phyloP scores from a whole-genome alignment of 2,113 vertebrate genomes.

The Seriola dumerili region DNA sequence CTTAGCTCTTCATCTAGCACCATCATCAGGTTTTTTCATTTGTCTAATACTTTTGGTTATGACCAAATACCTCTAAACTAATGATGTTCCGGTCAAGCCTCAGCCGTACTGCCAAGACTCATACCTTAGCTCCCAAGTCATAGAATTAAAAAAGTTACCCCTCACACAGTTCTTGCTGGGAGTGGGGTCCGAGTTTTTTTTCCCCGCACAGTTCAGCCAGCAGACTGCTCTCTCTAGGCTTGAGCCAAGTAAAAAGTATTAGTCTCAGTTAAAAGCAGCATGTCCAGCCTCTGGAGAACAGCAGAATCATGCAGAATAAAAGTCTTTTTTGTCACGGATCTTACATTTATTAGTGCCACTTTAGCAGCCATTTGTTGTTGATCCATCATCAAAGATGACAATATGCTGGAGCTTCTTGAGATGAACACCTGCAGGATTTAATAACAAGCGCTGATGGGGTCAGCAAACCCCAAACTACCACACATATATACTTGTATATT shows the following conservation, averaged over 20 bases:
- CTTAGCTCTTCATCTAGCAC: not conserved
- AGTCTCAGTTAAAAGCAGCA: slow-evolving; percentile 47
- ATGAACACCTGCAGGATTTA: slow-evolving; percentile 40
- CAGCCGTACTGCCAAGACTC: not conserved
- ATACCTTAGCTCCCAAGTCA: too few relatives aligned
- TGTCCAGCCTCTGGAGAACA: slow-evolving; percentile 28
- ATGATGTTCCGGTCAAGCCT: not conserved
- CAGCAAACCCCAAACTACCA: slow-evolving; percentile 12
- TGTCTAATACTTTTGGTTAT: not conserved
- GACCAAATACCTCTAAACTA: not conserved
- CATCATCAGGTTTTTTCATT: not conserved
- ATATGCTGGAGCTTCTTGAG: slow-evolving; percentile 16
- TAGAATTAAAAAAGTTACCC: too few relatives aligned
- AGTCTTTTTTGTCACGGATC: slow-evolving; percentile 48
- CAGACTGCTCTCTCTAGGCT: slow-evolving; percentile 5
- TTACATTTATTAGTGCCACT: slow-evolving; percentile 54
- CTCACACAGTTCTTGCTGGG: too few relatives aligned
- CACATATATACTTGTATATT: slow-evolving; percentile 37
- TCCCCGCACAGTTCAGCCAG: slow-evolving; percentile 3
- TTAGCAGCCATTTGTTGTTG: slow-evolving; percentile 39
- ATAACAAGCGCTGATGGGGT: slow-evolving; percentile 18
- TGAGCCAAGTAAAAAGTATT: slow-evolving; percentile 43
- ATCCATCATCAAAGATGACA: slow-evolving; percentile 27
- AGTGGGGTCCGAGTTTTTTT: too few relatives aligned
- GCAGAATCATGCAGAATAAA: slow-evolving; percentile 55